phyloP scores from a whole-genome alignment of 2,113 vertebrate genomes.

The Corythaixoides concolor region DNA sequence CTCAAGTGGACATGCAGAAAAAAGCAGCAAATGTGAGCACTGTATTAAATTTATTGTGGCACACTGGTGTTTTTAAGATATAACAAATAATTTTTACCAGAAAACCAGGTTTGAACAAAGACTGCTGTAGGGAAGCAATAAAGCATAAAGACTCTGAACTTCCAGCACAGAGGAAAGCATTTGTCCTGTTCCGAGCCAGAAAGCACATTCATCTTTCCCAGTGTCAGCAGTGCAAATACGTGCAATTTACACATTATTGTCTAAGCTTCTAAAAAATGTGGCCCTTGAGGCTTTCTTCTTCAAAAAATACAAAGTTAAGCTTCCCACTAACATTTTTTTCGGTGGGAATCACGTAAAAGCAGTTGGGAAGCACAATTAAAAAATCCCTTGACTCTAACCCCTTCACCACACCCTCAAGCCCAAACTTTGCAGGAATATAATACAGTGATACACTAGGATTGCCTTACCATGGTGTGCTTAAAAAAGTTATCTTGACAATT shows the following conservation, averaged over 20 bases:
- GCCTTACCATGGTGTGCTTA: background rate
- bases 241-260: slow-evolving; percentile 28
- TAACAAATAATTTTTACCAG: background rate
- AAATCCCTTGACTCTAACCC: background rate
- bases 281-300: slow-evolving; percentile 3
- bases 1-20: background rate
- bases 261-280: background rate
- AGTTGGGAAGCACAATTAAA: background rate
- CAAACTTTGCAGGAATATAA: background rate
- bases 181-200: slow-evolving; percentile 1
- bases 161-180: background rate
- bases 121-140: background rate
- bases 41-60: background rate
- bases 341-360: background rate
- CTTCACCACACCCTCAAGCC: background rate
- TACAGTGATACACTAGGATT: background rate
- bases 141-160: background rate
- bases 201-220: slow-evolving; percentile 16
- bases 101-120: background rate
- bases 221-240: background rate
- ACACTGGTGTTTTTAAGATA: background rate
- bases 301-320: background rate
- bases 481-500: background rate
- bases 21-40: background rate
- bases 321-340: background rate